Evolutionary conservation across 2,797 vertebrate species (phyloP).

Genomic region (Amblyraja radiata): DNA sequence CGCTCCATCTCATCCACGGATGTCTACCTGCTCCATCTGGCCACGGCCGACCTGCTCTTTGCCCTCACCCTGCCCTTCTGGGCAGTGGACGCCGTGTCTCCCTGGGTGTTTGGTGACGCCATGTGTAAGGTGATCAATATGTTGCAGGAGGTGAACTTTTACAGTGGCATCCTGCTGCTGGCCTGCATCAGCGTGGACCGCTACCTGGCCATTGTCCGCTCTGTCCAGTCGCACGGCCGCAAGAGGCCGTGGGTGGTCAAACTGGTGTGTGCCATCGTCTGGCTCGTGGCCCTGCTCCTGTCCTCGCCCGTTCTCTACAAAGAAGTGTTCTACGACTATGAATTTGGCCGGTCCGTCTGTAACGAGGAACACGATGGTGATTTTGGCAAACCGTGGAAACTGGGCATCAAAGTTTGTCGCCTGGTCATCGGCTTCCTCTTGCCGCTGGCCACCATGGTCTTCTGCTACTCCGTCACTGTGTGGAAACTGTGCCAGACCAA

Average conservation of each 20-base stretch:
- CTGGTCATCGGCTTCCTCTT: slow-evolving; percentile 56
- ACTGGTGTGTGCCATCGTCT: slow-evolving; percentile 49
- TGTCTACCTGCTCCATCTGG: slow-evolving; percentile 78
- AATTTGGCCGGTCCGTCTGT: slow-evolving; percentile 46
- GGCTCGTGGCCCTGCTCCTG: slow-evolving; percentile 48
- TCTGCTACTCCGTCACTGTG: slow-evolving; percentile 56
- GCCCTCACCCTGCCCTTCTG: slow-evolving; percentile 49
- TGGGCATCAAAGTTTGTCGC: slow-evolving; percentile 52
- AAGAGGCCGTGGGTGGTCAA: too few relatives aligned
- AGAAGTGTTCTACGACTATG: neutral
- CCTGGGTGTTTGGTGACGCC: slow-evolving; percentile 47
- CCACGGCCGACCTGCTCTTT: slow-evolving; percentile 77
- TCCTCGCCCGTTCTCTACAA: slow-evolving; percentile 52
- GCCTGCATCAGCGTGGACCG: too few relatives aligned
- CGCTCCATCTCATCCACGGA: slow-evolving; percentile 57
- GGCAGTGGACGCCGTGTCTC: slow-evolving; percentile 47
- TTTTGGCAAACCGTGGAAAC: slow-evolving; percentile 48
- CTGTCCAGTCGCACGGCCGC: too few relatives aligned
- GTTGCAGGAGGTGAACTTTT: slow-evolving; percentile 33
- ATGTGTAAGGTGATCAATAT: too few relatives aligned
- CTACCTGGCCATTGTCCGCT: too few relatives aligned
- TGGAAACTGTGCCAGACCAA: slow-evolving; percentile 52
- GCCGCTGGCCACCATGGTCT: slow-evolving; percentile 56
- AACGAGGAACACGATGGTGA: slow-evolving; percentile 44
- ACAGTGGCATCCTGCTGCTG: too few relatives aligned